phyloP scores from a whole-genome alignment of 2,113 vertebrate genomes.

The Gambusia affinis region DNA sequence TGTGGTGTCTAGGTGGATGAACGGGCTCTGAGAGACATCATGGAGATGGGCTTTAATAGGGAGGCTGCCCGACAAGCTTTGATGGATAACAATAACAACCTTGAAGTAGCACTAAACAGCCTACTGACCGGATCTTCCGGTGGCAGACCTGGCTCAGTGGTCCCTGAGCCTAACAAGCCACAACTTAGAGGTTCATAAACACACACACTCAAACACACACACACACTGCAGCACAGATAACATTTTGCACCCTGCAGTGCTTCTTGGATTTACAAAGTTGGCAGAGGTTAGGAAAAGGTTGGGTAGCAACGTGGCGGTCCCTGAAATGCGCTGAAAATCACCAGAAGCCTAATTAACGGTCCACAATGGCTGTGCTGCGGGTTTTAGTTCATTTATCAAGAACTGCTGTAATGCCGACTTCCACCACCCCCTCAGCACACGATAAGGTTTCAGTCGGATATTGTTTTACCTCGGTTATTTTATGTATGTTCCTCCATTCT shows the following conservation, averaged over 20 bases:
- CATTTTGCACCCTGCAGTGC: background rate
- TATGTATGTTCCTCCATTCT: slow-evolving; percentile 28
- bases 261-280: slow-evolving; percentile 13
- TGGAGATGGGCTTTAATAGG: slow-evolving; percentile 98
- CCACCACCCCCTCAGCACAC: slow-evolving; percentile 10
- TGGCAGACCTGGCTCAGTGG: slow-evolving; percentile 75
- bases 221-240: slow-evolving; percentile 12
- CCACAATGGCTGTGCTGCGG: slow-evolving; percentile 5
- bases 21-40: slow-evolving; percentile 93
- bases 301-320: slow-evolving; percentile 7
- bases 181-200: slow-evolving; percentile 66
- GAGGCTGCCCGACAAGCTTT: slow-evolving; percentile 92
- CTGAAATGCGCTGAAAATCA: slow-evolving; percentile 34
- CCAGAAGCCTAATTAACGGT: slow-evolving; percentile 32
- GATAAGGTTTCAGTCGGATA: slow-evolving; percentile 34
- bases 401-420: slow-evolving; percentile 18
- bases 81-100: slow-evolving; percentile 94
- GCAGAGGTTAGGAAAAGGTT: slow-evolving; percentile 13
- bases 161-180: slow-evolving; percentile 48
- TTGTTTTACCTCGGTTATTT: slow-evolving; percentile 15
- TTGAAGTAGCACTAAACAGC: slow-evolving; percentile 94
- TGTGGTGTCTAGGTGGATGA: slow-evolving; percentile 89
- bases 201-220: slow-evolving; percentile 3
- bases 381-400: slow-evolving; percentile 39
- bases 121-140: slow-evolving; percentile 87